These are phyloP conservation scores for Drosophila nebulosa DNA, from an alignment of 1,140 invertebrate species.

Conservation along the genomic window DNA sequence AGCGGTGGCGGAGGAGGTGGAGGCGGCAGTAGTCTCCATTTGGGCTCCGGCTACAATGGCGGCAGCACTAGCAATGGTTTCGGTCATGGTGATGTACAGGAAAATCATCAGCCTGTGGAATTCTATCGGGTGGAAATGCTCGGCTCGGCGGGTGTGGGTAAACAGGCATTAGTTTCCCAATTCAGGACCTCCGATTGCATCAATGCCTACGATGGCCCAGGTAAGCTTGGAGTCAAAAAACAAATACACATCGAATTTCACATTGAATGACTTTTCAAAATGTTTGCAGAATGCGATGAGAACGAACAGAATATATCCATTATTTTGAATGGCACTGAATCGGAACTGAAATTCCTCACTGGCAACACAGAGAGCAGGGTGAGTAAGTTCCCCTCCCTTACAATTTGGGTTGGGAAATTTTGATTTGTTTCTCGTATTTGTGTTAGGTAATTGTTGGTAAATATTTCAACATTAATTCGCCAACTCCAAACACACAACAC, in stretches of 20 bases:
- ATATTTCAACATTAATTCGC: conserved; percentile 61
- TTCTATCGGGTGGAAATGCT: conserved; percentile 91
- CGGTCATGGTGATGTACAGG: conserved; percentile 55
- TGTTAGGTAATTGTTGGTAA: conserved; percentile 60
- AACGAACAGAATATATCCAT: conserved; percentile 92
- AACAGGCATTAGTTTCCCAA: conserved; percentile 93
- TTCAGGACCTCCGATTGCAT: conserved; percentile 97
- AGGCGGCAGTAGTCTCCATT: conserved; percentile 78
- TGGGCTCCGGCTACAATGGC: conserved; percentile 69
- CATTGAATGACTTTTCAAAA: background rate
- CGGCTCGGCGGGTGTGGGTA: conserved; percentile 93
- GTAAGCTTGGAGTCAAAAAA: conserved; percentile 81
- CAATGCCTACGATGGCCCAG: conserved; percentile 93
- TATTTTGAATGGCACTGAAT: conserved; percentile 94
- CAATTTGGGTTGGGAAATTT: background rate
- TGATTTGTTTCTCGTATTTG: conserved; percentile 1
- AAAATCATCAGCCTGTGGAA: conserved; percentile 81
- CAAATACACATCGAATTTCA: background rate
- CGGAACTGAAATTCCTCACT: conserved; percentile 90
- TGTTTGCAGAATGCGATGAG: conserved; percentile 84
- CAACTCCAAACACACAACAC: conserved; percentile 14
- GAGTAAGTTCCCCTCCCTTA: too few relatives aligned
- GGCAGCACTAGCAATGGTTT: conserved; percentile 80
- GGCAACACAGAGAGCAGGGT: conserved; percentile 82
- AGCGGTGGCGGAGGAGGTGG: conserved; percentile 66